Percentiles rank a stretch among this genome's conserved stretches.
These are phyloP conservation scores for Lepidocyrtoides sp. DNA, from an alignment of 2,888 invertebrate genomes.

Conservation along the genomic window DNA sequence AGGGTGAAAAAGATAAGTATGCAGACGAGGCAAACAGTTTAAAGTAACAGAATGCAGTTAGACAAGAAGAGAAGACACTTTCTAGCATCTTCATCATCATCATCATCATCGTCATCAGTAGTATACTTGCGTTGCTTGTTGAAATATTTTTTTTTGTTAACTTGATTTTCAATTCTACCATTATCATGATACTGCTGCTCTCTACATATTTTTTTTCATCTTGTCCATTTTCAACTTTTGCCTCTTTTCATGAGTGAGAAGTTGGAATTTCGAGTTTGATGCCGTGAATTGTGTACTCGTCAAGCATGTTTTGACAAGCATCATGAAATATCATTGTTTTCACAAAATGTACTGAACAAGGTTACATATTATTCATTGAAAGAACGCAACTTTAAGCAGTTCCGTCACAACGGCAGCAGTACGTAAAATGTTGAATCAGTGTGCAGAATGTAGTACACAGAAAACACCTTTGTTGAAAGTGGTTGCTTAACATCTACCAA, in stretches of 20 bases:
- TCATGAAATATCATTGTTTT: slow-evolving; percentile 54
- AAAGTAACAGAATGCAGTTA: too few species aligned
- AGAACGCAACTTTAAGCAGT: slow-evolving; percentile 21
- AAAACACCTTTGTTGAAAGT: not conserved
- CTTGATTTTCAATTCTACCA: slow-evolving; percentile 12
- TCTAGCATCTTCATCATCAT: too few species aligned
- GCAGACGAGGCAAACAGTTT: not conserved
- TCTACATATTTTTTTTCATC: slow-evolving; percentile 8
- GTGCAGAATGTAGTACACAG: too few species aligned
- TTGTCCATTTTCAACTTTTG: slow-evolving; percentile 58
- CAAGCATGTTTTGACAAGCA: slow-evolving; percentile 65
- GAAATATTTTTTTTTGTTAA: slow-evolving; percentile 15
- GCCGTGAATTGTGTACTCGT: slow-evolving; percentile 57
- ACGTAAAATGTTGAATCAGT: too few species aligned
- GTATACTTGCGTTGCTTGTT: not conserved
- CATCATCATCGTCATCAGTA: not conserved
- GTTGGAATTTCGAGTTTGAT: slow-evolving; percentile 65
- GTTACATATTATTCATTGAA: slow-evolving; percentile 8
- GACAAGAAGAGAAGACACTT: not conserved
- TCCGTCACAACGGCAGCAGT: not conserved
- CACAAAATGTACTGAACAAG: slow-evolving; percentile 37
- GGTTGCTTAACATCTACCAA: not conserved
- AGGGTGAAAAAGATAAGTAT: not conserved
- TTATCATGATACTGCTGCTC: not conserved
- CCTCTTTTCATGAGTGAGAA: slow-evolving; percentile 49